Evolutionary conservation across 2,797 vertebrate genomes (phyloP).

Genomic region (Enteromius thamalakanensis): DNA sequence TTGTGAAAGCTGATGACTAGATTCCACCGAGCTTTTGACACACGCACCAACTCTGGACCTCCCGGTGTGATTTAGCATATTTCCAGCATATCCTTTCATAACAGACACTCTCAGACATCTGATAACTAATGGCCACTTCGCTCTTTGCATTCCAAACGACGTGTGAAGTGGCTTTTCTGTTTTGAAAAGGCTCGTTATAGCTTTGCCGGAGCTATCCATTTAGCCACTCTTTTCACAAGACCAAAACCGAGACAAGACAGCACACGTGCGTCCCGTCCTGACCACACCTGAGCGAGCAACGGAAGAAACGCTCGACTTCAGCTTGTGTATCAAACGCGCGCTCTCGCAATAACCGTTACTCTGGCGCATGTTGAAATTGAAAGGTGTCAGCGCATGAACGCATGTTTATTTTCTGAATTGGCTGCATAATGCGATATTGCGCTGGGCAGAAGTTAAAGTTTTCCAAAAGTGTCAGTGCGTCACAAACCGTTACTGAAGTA

Average conservation of each 20-base stretch:
- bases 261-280: conserved; percentile 58
- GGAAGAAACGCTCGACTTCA: conserved; percentile 4
- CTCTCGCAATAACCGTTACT: not conserved
- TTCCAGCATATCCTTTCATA: conserved; percentile 37
- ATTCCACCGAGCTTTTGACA: not conserved
- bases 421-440: not conserved
- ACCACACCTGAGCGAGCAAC: conserved; percentile 33
- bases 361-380: conserved; percentile 8
- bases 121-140: conserved; percentile 59
- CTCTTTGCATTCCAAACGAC: conserved; percentile 73
- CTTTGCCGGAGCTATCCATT: conserved; percentile 66
- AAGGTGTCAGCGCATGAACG: not conserved
- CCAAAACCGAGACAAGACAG: conserved; percentile 64
- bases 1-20: not conserved
- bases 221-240: conserved; percentile 57
- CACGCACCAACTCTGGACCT: not conserved
- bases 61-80: conserved; percentile 4
- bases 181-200: conserved; percentile 66
- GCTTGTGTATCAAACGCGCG: not conserved
- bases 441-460: conserved; percentile 31
- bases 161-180: conserved; percentile 62
- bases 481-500: conserved; percentile 66
- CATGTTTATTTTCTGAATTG: conserved; percentile 19
- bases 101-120: conserved; percentile 26
- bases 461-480: conserved; percentile 41